These are phyloP conservation scores for Thermophis baileyi DNA, from an alignment of 2,113 vertebrate species.

Conservation along the genomic window DNA sequence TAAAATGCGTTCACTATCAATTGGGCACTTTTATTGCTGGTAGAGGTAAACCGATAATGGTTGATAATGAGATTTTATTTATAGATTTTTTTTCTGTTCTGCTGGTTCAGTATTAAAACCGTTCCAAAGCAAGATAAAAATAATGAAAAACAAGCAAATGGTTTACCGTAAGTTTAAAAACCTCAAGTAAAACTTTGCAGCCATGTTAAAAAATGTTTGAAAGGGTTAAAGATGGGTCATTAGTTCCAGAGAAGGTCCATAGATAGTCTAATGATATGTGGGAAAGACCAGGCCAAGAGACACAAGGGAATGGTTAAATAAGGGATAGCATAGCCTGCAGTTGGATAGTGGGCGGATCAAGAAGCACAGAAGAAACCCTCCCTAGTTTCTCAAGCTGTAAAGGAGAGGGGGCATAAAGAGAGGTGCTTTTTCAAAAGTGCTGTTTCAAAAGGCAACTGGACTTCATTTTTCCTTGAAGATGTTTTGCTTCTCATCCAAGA, in stretches of 20 bases:
- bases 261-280: neutral
- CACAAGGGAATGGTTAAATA: no score
- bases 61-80: neutral
- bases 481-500: no score
- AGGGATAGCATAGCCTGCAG: no score
- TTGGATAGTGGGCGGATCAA: no score
- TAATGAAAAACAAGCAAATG: neutral
- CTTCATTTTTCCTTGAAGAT: no score
- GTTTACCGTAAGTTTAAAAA: neutral
- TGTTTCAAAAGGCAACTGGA: no score
- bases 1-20: neutral
- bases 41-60: neutral
- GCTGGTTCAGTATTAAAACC: neutral
- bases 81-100: neutral
- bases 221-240: neutral
- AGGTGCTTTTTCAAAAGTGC: no score
- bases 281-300: no score
- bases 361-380: no score
- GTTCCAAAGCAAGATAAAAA: neutral
- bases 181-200: neutral
- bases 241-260: neutral
- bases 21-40: neutral
- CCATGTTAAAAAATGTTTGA: neutral
- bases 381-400: no score
- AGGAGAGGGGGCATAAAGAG: no score